Evolutionary conservation across 2,113 vertebrate species (phyloP), one percentile per base, ranked within the genome.

Genomic region (Urocynchramus pylzowi): DNA sequence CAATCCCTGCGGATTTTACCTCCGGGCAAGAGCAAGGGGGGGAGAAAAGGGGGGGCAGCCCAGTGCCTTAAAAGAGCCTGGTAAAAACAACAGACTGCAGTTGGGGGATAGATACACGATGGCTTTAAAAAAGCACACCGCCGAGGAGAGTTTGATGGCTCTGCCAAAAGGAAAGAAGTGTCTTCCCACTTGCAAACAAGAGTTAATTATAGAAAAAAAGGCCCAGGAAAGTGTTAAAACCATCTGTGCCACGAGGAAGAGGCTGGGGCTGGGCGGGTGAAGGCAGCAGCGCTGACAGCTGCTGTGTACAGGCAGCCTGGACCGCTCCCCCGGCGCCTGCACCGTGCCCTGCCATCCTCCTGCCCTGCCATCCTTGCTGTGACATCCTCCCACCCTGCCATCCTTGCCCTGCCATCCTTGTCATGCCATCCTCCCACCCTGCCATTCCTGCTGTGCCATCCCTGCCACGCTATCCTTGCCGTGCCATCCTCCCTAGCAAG

Each of bases 1-100:
- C 95, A 94, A 95, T 94, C 91, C 92, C 95, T 94, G 75, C 33
- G 83, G 95, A 96, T 96, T 97, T 96, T 90, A 97, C 96, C 97
- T 93, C 89, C 74, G 35, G 97, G 97, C 96, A 93, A 96, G 67
- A 95, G 97, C 75, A 35, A 93, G 71, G 57, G 42, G 60, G 73
- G 37, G 21, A 30, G 37, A 64, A 10, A 27, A 17, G 24, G 54
- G 89, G 63, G 59, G 8, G 61, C 84, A 93, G 96, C 93, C 64
- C 93, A 90, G 52, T 54, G 87, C 87, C 87, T 89, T 92, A 92
- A 97, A 96, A 84, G 92, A 93, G 84, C 69, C 81, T 88, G 92
- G 82, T 78, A 79, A 90, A 94, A 97, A 97, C 96, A 96, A 93
- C 94, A 88, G 87, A 90, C 91, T 82, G 89, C 13, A 76, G 84